Evolutionary conservation across 2,113 vertebrate genomes (phyloP).

Genomic region (Alaudala cheleensis): DNA sequence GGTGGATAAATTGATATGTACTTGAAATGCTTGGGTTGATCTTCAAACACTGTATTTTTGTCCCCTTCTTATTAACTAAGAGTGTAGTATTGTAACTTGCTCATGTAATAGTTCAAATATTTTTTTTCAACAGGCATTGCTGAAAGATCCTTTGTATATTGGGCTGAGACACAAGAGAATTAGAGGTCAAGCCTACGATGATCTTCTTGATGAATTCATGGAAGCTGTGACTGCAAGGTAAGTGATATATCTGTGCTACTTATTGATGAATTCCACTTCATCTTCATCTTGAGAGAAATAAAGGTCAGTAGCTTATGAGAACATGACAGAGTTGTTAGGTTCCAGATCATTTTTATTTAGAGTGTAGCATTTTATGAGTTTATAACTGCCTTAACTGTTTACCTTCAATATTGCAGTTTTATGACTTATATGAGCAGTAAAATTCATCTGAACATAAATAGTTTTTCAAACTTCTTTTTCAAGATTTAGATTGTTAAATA

Average conservation of each 20-base stretch:
- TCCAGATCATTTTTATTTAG: not conserved
- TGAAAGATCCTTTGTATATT: conserved; percentile 94
- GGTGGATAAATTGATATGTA: not conserved
- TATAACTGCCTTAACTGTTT: not conserved
- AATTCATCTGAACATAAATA: not conserved
- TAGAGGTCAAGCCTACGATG: conserved; percentile 88
- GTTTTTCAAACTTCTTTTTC: not conserved
- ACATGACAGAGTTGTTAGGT: not conserved
- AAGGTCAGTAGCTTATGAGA: not conserved
- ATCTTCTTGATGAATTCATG: conserved; percentile 97
- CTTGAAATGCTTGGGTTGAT: conserved; percentile 7
- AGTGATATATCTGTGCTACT: not conserved
- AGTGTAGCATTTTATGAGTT: not conserved
- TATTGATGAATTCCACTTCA: not conserved
- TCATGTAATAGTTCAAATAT: not conserved
- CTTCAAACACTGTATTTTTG: conserved; percentile 12
- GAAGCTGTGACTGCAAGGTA: conserved; percentile 92
- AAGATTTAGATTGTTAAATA: not conserved
- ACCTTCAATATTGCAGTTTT: not conserved
- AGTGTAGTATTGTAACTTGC: not conserved
- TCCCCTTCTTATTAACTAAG: not conserved
- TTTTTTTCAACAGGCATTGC: conserved; percentile 76
- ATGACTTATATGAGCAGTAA: not conserved
- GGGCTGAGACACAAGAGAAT: conserved; percentile 91
- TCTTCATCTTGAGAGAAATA: not conserved